Percentiles rank a stretch among this genome's conserved stretches.
These are phyloP conservation scores for Pristionchus fissidentatus DNA, from an alignment of 2,888 invertebrate species.

Conservation along the genomic window DNA sequence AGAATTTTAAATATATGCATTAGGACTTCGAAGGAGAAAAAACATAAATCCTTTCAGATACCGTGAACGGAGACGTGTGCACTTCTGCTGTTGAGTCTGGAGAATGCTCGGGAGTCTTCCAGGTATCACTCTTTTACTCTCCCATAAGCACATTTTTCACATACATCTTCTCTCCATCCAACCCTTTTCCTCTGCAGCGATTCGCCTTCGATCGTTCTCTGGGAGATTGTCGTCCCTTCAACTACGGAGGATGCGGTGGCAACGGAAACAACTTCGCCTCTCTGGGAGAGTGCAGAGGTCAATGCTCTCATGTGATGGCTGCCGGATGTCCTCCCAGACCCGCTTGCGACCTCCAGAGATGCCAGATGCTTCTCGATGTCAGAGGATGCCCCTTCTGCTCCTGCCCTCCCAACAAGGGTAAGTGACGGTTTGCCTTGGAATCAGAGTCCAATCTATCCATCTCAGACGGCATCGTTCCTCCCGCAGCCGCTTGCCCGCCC, in stretches of 20 bases:
- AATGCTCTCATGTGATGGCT: constrained; percentile 52
- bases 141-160: neutral
- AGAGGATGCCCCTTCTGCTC: constrained; percentile 73
- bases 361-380: constrained; percentile 71
- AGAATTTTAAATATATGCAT: no score
- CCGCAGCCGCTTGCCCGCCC: constrained; percentile 61
- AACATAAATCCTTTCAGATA: constrained; percentile 25
- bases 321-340: constrained; percentile 60
- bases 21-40: no score
- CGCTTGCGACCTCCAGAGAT: constrained; percentile 69
- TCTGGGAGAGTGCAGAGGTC: constrained; percentile 58
- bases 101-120: constrained; percentile 67
- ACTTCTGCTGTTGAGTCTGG: constrained; percentile 74
- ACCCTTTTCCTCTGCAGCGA: constrained; percentile 52
- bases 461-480: constrained; percentile 16
- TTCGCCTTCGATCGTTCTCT: constrained; percentile 75
- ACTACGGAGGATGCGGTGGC: constrained; percentile 71
- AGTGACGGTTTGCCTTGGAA: neutral
- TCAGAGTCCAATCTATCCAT: neutral
- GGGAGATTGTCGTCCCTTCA: constrained; percentile 64
- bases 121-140: no score
- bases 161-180: neutral
- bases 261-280: constrained; percentile 69
- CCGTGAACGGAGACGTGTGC: constrained; percentile 68
- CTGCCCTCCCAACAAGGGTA: constrained; percentile 64